phyloP scores from a whole-genome alignment of 64 coral and sea anemone genomes.

The Acropora tenuis region DNA sequence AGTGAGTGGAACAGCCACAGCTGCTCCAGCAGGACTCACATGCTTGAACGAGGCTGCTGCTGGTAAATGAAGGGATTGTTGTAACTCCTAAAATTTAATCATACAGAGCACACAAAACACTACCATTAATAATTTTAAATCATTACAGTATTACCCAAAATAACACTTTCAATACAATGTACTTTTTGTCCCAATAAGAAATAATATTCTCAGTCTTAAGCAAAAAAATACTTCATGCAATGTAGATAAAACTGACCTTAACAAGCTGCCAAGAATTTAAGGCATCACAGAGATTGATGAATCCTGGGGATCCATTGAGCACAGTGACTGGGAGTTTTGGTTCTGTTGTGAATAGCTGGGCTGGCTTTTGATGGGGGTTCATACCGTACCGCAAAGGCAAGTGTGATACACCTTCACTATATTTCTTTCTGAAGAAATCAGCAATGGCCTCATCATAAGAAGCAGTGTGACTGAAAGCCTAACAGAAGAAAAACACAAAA shows the following conservation, averaged over 20 bases:
- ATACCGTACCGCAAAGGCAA: constrained; percentile 93
- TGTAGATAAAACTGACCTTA: constrained; percentile 47
- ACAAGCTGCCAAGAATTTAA: constrained; percentile 99
- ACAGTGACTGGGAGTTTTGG: constrained; percentile 89
- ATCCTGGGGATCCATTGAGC: constrained; percentile 93
- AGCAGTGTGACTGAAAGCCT: constrained; percentile 97
- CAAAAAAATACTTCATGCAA: neutral
- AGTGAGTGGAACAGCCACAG: constrained; percentile 78
- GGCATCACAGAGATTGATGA: constrained; percentile 98
- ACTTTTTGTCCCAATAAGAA: no score
- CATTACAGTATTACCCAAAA: no score
- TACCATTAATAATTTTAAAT: no score
- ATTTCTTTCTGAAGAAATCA: constrained; percentile 96
- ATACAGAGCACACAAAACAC: no score
- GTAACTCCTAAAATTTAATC: constrained; percentile 88
- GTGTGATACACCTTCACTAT: constrained; percentile 85
- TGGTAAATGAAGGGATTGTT: constrained; percentile 76
- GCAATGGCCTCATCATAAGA: constrained; percentile 93
- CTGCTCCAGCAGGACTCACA: constrained; percentile 96
- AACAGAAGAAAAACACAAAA: neutral
- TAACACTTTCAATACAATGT: no score
- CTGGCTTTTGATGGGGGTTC: constrained; percentile 98
- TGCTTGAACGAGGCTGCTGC: constrained; percentile 98
- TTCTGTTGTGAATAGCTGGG: constrained; percentile 83
- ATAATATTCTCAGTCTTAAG: neutral